Evolutionary conservation across 2,113 vertebrate species (phyloP), one percentile per base, ranked within the genome.

Genomic region (Triplophysa rosa): DNA sequence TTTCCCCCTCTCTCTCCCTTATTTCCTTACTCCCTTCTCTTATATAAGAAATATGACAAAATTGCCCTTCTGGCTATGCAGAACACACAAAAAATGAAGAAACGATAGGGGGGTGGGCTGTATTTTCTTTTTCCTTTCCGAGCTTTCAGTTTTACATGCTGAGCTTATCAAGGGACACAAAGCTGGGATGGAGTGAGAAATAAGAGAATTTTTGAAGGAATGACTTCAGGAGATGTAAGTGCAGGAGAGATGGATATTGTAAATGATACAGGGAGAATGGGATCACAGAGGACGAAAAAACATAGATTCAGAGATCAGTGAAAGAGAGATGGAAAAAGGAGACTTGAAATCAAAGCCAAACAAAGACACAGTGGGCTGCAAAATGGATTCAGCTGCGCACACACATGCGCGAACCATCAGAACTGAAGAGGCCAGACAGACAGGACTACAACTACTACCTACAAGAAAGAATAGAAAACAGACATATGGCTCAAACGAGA

Each of bases 21-120:
- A 67, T 17, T 54, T 54, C 11, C 59, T 66, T 45, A 49, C 52
- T 24, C 59, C 29, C 37, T 45, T 23, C 70, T 6, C 73, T 83
- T 76, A 76, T 58, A 78, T 82, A 74, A 78, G 72, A 81, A 85
- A 78, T 33, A 45, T 23, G 71, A 82, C 84, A 85, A 84, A 85
- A 77, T 63, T 79, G 66, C 14, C 84, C 80, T 82, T 54, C 49
- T 23, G 47, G 66, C 84, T 80, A 78, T 23, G n/a, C 61, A 75
- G 66, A 77, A 76, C 37, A 64, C 62, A 33, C 29, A n/a, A 61
- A 17, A 56, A 56, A n/a, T 1, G 54, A 65, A 56, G 33, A 67
- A 68, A 40, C 23, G 21, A 69, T 42, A 19, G 17, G 72, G 72
- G 9, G 4, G n/a, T 42, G 17, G 49, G 59, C 47, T 49, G 17